Conservation (phyloP, 2,797 vertebrate species). For the Oceanodroma leucorhoa region DNA sequence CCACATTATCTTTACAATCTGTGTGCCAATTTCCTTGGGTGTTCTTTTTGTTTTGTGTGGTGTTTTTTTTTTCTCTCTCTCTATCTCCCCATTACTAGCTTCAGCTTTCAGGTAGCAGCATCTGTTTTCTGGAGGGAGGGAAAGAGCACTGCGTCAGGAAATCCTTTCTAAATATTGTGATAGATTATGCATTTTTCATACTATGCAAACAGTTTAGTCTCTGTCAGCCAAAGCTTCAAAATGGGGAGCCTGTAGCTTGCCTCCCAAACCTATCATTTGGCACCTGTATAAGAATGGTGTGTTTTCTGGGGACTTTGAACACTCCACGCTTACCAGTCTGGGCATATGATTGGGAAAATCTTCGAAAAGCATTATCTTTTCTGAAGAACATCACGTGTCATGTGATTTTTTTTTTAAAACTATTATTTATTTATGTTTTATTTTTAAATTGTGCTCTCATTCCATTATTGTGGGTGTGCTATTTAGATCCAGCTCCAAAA, state of each 20-base stretch:
- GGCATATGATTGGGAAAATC: neutral
- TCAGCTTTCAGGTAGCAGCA: neutral
- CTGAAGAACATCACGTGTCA: neutral
- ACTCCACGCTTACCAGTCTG: neutral
- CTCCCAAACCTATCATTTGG: neutral
- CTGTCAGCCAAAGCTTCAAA: neutral
- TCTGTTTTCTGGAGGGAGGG: neutral
- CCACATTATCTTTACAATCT: neutral
- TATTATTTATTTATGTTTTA: neutral
- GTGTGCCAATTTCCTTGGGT: neutral
- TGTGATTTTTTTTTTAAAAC: neutral
- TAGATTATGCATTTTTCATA: neutral
- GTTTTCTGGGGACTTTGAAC: neutral
- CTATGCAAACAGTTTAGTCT: neutral
- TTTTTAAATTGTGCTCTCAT: neutral
- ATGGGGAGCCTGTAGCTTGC: neutral
- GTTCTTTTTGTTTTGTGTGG: neutral
- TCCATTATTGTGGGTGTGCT: neutral
- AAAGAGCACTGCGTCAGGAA: neutral
- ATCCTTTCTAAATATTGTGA: neutral
- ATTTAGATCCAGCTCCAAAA: neutral
- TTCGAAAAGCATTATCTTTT: neutral
- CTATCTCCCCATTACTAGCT: neutral
- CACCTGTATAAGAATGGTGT: neutral
- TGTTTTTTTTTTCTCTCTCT: no score